Percentiles rank a stretch among this genome's conserved stretches.
Conservation (phyloP, 2,888 invertebrate genomes). For the Trichogramma dendrolimi region DNA sequence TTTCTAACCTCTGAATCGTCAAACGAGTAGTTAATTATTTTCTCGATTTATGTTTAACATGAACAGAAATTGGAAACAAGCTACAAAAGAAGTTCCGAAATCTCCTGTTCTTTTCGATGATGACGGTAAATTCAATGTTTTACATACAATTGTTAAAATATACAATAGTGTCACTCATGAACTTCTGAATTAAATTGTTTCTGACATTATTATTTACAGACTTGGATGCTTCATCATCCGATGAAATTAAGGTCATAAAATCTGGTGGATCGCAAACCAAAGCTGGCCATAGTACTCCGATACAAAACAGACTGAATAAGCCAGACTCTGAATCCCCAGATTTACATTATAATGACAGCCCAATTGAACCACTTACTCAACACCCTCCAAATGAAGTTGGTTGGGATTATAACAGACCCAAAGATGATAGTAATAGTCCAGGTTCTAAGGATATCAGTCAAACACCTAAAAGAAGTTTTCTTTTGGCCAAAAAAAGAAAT, state of each 20-base stretch:
- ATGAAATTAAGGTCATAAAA: constrained; percentile 15
- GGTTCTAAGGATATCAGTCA: constrained; percentile 13
- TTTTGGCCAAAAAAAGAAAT: constrained; percentile 24
- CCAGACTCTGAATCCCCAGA: constrained; percentile 24
- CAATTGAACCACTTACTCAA: constrained; percentile 27
- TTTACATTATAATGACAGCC: constrained; percentile 26
- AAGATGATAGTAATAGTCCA: constrained; percentile 8
- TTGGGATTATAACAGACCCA: constrained; percentile 27
- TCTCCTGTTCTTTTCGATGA: constrained; percentile 25
- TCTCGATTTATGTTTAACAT: constrained; percentile 1
- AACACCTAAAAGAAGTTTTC: constrained; percentile 27
- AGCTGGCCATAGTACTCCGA: constrained; percentile 27
- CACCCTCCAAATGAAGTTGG: constrained; percentile 29
- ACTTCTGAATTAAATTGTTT: constrained; percentile 9
- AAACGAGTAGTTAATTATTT: not conserved
- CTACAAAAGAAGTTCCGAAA: not conserved
- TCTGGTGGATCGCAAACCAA: constrained; percentile 4
- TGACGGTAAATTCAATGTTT: constrained; percentile 20
- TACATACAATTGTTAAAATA: not conserved
- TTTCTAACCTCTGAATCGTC: constrained; percentile 18
- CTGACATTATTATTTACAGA: constrained; percentile 23
- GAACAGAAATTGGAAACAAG: constrained; percentile 20
- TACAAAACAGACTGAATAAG: constrained; percentile 10
- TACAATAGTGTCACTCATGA: constrained; percentile 11
- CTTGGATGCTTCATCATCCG: constrained; percentile 15